Conservation (phyloP, 2,113 vertebrate species). For the Jacana jacana region DNA sequence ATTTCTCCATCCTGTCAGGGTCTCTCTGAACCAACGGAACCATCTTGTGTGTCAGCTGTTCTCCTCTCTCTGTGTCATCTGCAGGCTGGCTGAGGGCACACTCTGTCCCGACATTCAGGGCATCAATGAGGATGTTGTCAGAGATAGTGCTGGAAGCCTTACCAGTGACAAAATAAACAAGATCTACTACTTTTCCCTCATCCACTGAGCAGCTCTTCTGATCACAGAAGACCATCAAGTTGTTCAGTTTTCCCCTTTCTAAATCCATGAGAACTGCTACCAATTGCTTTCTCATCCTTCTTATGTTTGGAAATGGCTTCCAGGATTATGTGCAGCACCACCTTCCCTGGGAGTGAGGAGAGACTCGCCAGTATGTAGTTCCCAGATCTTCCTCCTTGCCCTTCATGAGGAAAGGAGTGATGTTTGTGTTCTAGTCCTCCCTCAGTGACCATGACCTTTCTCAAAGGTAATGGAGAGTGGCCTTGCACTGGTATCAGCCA, state of each 20-base stretch:
- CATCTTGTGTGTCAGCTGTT: background rate
- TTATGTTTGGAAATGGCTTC: background rate
- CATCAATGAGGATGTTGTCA: background rate
- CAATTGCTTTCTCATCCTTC: accelerated
- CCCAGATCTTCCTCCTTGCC: background rate
- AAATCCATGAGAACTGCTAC: background rate
- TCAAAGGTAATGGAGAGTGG: background rate
- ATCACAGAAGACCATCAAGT: background rate
- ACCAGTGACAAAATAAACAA: background rate
- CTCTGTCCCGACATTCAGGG: background rate
- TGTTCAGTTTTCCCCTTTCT: background rate
- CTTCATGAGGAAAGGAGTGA: background rate
- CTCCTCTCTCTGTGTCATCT: background rate
- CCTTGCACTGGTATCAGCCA: background rate
- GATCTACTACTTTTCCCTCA: background rate
- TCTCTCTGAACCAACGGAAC: background rate
- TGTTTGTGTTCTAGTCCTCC: background rate
- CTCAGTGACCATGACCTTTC: background rate
- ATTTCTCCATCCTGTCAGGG: background rate
- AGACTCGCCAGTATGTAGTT: background rate
- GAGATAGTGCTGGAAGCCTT: background rate
- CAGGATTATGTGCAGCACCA: background rate
- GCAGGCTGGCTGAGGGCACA: background rate
- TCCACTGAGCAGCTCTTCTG: background rate
- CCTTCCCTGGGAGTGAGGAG: background rate